Evolutionary conservation across 2,113 vertebrate genomes (phyloP).

Genomic region (Panurus biarmicus): DNA sequence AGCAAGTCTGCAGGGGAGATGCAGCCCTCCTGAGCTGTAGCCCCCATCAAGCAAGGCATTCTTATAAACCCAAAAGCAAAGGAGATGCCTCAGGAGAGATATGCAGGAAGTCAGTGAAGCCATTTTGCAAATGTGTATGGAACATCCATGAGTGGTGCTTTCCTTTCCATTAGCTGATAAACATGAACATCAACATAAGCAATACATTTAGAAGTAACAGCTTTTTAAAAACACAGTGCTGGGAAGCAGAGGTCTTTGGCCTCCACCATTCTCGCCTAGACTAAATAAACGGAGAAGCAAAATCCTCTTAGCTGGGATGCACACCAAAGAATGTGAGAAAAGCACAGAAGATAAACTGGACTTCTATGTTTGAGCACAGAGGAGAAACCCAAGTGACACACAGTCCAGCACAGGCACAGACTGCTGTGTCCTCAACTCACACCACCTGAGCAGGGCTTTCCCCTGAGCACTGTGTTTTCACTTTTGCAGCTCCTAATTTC

Average conservation of each 20-base stretch:
- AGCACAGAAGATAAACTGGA: neutral
- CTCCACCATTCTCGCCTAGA: neutral
- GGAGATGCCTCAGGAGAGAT: neutral
- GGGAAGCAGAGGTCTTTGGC: neutral
- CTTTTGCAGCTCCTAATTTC: neutral
- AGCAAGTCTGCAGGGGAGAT: accelerated
- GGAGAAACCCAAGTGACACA: neutral
- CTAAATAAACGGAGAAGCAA: neutral
- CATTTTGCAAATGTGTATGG: neutral
- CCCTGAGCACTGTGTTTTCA: neutral
- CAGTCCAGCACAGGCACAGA: neutral
- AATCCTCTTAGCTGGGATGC: neutral
- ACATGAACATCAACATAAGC: neutral
- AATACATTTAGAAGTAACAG: neutral
- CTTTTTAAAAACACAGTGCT: neutral
- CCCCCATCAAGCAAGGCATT: neutral
- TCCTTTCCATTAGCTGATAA: neutral
- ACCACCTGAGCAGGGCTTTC: neutral
- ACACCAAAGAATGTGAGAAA: neutral
- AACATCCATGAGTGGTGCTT: neutral
- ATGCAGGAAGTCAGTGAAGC: neutral
- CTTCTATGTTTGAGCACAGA: neutral
- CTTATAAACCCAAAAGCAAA: neutral
- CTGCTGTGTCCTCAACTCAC: neutral
- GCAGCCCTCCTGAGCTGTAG: accelerated